phyloP scores from a whole-genome alignment of 2,888 invertebrate species.

The Parelbella ahira region DNA sequence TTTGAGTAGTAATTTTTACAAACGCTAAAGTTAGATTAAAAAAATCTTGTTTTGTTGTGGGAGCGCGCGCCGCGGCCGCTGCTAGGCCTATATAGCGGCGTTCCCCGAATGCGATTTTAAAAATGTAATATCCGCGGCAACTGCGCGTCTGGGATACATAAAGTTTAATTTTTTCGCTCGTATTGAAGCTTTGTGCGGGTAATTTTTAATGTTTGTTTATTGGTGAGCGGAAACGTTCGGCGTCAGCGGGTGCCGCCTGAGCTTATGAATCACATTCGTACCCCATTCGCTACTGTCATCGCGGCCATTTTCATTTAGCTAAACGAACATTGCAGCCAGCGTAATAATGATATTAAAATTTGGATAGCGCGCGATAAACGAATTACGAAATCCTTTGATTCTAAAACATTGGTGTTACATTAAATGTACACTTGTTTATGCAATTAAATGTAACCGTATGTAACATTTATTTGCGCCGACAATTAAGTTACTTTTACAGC shows the following conservation, averaged over 20 bases:
- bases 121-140: conserved; percentile 69
- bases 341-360: conserved; percentile 9
- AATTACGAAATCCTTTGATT: conserved; percentile 8
- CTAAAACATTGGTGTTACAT: too few species aligned
- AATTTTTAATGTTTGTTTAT: conserved; percentile 72
- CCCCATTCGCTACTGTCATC: conserved; percentile 51
- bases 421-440: too few species aligned
- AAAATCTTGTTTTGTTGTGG: conserved; percentile 65
- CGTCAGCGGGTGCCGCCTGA: conserved; percentile 26
- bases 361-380: conserved; percentile 2
- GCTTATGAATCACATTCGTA: conserved; percentile 45
- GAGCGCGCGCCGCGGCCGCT: conserved; percentile 45
- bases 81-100: conserved; percentile 71
- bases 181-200: conserved; percentile 62
- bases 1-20: conserved; percentile 81
- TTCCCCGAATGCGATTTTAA: conserved; percentile 68
- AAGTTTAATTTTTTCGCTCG: conserved; percentile 68
- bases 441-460: too few species aligned
- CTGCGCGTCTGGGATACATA: conserved; percentile 65
- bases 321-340: conserved; percentile 22
- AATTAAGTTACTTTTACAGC: too few species aligned
- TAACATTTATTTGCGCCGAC: too few species aligned
- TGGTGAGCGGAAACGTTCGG: conserved; percentile 52
- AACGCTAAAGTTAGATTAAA: conserved; percentile 81
- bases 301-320: conserved; percentile 34